Percentiles rank a stretch among this genome's conserved stretches.
Evolutionary conservation across 2,888 invertebrate genomes (phyloP).

Genomic region (Lasioglossum pauxillum): DNA sequence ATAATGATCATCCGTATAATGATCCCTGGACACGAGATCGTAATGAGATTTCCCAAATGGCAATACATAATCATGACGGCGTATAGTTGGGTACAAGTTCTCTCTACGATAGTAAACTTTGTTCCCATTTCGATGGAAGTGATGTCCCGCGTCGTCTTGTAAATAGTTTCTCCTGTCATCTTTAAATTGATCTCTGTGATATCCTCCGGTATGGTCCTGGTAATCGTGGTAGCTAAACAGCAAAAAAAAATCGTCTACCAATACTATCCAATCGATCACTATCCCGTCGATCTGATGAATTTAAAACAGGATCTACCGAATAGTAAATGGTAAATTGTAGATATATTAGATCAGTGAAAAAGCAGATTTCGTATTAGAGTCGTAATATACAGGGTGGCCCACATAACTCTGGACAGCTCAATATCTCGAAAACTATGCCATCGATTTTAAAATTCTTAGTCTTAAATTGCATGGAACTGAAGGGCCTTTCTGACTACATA

Average conservation of each 20-base stretch:
- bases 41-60: conserved; percentile 12
- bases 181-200: conserved; percentile 85
- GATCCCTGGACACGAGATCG: conserved; percentile 21
- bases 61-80: conserved; percentile 21
- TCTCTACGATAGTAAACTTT: conserved; percentile 59
- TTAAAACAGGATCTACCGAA: no score
- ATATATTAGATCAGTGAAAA: no score
- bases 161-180: conserved; percentile 85
- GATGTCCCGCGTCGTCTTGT: conserved; percentile 84
- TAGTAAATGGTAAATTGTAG: no score
- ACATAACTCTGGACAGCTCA: no score
- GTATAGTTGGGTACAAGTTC: conserved; percentile 24
- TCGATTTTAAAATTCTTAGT: no score
- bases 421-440: no score
- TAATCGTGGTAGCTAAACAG: conserved; percentile 82
- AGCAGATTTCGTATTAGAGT: not conserved
- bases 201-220: conserved; percentile 84
- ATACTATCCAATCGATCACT: not conserved
- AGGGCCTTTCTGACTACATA: no score
- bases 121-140: conserved; percentile 76
- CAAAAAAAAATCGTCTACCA: not conserved
- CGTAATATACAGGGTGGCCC: no score
- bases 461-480: no score
- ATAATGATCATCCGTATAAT: conserved; percentile 31
- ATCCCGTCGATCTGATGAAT: not conserved